Conservation (phyloP, 2,113 vertebrate species). For the Rhagologus leucostigma region DNA sequence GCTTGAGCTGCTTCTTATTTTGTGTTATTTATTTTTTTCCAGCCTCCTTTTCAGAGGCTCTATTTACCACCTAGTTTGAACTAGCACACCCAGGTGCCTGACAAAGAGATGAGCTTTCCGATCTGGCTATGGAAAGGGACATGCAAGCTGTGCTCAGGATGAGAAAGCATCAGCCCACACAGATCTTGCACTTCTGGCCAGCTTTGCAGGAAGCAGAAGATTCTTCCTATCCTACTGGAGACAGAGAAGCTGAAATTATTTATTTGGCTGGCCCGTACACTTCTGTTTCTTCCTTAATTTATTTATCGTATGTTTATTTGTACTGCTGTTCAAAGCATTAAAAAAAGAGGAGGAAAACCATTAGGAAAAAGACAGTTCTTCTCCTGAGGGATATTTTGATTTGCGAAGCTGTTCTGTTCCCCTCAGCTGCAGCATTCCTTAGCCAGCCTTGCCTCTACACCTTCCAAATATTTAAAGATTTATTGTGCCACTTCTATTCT, state of each 20-base stretch:
- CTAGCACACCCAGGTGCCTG: not conserved
- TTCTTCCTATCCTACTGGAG: conserved; percentile 1
- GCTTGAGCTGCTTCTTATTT: not conserved
- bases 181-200: not conserved
- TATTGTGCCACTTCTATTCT: not conserved
- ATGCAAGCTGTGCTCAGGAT: not conserved
- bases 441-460: not conserved
- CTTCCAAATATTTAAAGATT: not conserved
- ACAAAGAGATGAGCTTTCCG: not conserved
- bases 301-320: not conserved
- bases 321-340: not conserved
- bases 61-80: not conserved
- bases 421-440: not conserved
- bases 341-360: not conserved
- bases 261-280: not conserved
- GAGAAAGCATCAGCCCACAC: not conserved
- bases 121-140: not conserved
- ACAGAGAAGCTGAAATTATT: not conserved
- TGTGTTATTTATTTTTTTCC: not conserved
- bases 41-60: not conserved
- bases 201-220: not conserved
- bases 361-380: not conserved
- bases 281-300: conserved; percentile 43
- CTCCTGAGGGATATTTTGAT: not conserved
- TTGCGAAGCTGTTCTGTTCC: not conserved